phyloP scores from a whole-genome alignment of 2,888 invertebrate genomes.

The Ischnura elegans region DNA sequence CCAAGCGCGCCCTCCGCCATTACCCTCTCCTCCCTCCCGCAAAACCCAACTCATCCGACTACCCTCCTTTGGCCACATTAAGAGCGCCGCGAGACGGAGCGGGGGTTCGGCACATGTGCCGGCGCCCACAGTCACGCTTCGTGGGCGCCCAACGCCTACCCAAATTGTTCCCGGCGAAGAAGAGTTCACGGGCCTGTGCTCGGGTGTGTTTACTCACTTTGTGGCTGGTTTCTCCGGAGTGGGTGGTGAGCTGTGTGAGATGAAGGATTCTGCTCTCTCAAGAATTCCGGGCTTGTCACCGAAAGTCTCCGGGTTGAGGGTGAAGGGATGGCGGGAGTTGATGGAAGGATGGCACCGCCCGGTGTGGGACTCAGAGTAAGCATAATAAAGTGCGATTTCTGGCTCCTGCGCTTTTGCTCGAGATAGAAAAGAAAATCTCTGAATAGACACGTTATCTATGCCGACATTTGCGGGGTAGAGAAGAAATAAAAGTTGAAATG shows the following conservation, averaged over 20 bases:
- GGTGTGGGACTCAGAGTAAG: no score
- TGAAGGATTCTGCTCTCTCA: background rate
- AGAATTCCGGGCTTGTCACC: slow-evolving; percentile 14
- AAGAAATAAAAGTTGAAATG: no score
- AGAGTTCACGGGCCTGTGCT: background rate
- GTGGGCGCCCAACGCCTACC: background rate
- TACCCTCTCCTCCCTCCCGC: background rate
- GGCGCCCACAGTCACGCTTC: background rate
- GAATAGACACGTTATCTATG: no score
- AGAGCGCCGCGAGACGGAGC: background rate
- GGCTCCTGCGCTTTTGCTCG: no score
- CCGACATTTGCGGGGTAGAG: no score
- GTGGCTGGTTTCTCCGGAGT: background rate
- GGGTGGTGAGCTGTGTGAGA: background rate
- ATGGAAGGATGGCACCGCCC: background rate
- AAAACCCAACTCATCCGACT: background rate
- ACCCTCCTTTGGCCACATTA: no score
- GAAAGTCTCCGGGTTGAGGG: background rate
- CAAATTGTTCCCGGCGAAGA: slow-evolving; percentile 6
- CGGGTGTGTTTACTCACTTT: slow-evolving; percentile 37
- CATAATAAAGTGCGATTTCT: no score
- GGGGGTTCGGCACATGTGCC: background rate
- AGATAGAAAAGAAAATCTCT: no score
- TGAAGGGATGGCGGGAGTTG: no score
- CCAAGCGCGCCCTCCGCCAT: background rate